Percentiles rank a stretch among this genome's conserved stretches.
phyloP scores from a whole-genome alignment of 1,140 invertebrate genomes.

The Magallana angulata region DNA sequence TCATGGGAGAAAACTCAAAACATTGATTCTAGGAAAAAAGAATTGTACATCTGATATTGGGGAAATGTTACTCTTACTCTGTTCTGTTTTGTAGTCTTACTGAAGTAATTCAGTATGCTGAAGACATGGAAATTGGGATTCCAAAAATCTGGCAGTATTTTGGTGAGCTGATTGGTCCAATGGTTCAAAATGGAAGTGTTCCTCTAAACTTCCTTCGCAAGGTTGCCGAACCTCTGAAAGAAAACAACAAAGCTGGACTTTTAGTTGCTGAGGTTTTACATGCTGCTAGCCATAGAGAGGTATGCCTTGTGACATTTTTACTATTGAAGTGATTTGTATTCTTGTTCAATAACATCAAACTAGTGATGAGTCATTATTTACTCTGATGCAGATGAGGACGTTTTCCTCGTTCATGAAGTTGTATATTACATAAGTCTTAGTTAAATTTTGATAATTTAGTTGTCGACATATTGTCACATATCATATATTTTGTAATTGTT shows the following conservation, averaged over 20 bases:
- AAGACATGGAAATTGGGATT: conserved; percentile 87
- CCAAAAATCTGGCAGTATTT: conserved; percentile 87
- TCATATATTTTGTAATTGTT: too few relatives aligned
- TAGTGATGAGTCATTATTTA: neutral
- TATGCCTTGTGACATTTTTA: conserved; percentile 63
- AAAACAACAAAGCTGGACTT: conserved; percentile 69
- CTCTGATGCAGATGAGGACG: neutral
- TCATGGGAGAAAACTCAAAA: too few relatives aligned
- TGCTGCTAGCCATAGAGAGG: conserved; percentile 84
- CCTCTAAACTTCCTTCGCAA: conserved; percentile 74
- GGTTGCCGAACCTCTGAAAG: conserved; percentile 72
- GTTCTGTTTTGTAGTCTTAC: conserved; percentile 71
- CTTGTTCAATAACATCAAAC: neutral
- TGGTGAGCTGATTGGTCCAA: conserved; percentile 82
- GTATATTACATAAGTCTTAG: too few relatives aligned
- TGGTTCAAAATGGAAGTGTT: conserved; percentile 77
- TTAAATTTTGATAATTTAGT: too few relatives aligned
- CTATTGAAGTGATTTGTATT: too few relatives aligned
- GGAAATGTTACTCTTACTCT: neutral
- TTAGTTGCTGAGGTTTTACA: conserved; percentile 79
- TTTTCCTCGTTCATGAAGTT: conserved; percentile 11
- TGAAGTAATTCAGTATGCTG: conserved; percentile 82
- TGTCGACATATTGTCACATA: too few relatives aligned
- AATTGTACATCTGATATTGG: too few relatives aligned
- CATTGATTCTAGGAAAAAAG: too few relatives aligned